Evolutionary conservation across 2,888 invertebrate genomes (phyloP), one percentile per base, ranked within the genome.

Genomic region (Campoplex capitator): DNA sequence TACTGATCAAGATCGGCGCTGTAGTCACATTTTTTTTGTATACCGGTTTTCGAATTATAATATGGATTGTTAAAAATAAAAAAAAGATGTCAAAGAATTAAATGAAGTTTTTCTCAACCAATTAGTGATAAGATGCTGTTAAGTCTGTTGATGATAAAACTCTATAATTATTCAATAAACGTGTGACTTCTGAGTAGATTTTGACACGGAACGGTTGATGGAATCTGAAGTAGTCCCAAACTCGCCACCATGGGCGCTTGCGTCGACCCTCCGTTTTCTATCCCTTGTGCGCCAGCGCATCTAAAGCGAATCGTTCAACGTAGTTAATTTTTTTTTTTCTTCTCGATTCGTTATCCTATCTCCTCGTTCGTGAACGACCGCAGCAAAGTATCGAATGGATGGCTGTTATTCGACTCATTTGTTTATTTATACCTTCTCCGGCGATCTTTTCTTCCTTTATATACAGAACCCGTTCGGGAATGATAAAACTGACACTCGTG

Each of bases 31-130:
- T 77, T 81, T 0, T 78, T 76, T 28, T 45, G 58, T 48, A 71
- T 76, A 83, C 86, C 79, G 83, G 86, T 83, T 86, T 80, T 71
- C 67, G 58, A 65, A 56, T 84, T 78, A 74, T 78, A 23, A 67
- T 32, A 18, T 51, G 45, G 18, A 45, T 67, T 45, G 65, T 23
- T 23, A 23, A 23, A 23, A 23, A 23, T 18, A 67, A 79, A 80
- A 48, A 76, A 76, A 54, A 48, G 1, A 32, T 77, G 48, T 56
- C 38, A 51, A 7, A 51, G 18, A 65, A 23, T 9, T 23, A 11
- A 28, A 35, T 2, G 23, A 74, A 13, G n/a, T 23, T 56, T 54
- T 38, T 38, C 13, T 35, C 38, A 32, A 23, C 13, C 11, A 38
- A 28, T 56, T 16, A 38, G 38, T 35, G 7, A 6, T 23, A 54